phyloP scores from a whole-genome alignment of 37 sponge, comb jelly and placozoan species.

The Amphimedon queenslandica region DNA sequence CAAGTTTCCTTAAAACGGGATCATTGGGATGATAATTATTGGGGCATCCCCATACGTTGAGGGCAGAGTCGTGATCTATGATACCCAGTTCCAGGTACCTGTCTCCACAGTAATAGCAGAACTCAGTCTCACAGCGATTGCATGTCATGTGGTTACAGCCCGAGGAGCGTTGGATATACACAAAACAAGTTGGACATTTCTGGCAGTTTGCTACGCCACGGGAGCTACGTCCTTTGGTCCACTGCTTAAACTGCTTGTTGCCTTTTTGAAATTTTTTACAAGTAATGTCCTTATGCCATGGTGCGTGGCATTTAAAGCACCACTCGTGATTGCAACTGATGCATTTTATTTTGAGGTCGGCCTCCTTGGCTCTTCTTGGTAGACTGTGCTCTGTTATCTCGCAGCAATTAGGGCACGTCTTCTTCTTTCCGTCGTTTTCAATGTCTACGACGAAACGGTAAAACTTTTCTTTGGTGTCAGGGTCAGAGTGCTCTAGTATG shows the following conservation, averaged over 20 bases:
- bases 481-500: background rate
- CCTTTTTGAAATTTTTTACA: slow-evolving; percentile 53
- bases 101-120: slow-evolving; percentile 83
- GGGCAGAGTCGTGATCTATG: slow-evolving; percentile 44
- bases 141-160: slow-evolving; percentile 87
- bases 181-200: slow-evolving; percentile 64
- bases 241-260: slow-evolving; percentile 49
- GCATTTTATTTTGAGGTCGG: slow-evolving; percentile 58
- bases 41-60: slow-evolving; percentile 63
- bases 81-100: slow-evolving; percentile 17
- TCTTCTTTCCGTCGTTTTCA: slow-evolving; percentile 19
- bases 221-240: slow-evolving; percentile 25
- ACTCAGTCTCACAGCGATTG: slow-evolving; percentile 54
- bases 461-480: slow-evolving; percentile 23
- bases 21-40: slow-evolving; percentile 28
- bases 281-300: slow-evolving; percentile 63
- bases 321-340: slow-evolving; percentile 43
- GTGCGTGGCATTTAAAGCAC: slow-evolving; percentile 87
- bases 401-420: slow-evolving; percentile 60
- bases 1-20: slow-evolving; percentile 21
- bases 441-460: slow-evolving; percentile 14
- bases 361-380: slow-evolving; percentile 24
- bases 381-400: slow-evolving; percentile 37
- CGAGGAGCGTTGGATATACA: slow-evolving; percentile 65
- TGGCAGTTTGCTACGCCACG: slow-evolving; percentile 62